Conservation (phyloP, 2,113 vertebrate genomes). For the Lynx canadensis region DNA sequence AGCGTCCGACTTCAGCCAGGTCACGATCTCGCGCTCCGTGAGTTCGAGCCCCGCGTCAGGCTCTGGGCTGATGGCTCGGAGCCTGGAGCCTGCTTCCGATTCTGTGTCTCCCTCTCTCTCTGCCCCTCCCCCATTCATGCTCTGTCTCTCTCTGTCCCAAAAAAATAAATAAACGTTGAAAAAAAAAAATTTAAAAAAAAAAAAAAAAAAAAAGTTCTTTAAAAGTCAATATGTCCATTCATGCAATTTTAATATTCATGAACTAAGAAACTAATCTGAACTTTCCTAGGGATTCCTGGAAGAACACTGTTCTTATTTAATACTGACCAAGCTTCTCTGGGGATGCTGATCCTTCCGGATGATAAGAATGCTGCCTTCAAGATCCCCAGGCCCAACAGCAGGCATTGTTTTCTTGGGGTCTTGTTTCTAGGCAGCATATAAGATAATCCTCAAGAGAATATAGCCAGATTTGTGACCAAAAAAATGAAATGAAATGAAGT, state of each 20-base stretch:
- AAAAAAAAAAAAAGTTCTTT: not conserved
- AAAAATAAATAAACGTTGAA: too few species aligned
- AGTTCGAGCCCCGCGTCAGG: too few species aligned
- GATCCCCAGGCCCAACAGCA: not conserved
- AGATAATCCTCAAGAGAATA: not conserved
- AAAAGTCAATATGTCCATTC: not conserved
- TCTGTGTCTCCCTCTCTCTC: too few species aligned
- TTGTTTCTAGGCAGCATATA: not conserved
- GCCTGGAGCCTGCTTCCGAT: too few species aligned
- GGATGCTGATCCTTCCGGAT: not conserved
- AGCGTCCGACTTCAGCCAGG: too few species aligned
- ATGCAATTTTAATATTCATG: conserved; percentile 23
- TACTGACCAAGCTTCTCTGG: not conserved
- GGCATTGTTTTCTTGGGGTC: not conserved
- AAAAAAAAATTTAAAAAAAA: too few species aligned
- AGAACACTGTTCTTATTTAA: not conserved
- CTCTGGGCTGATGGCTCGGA: too few species aligned
- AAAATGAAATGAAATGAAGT: not conserved
- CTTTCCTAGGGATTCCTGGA: not conserved
- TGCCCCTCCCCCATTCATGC: too few species aligned
- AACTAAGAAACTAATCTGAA: not conserved
- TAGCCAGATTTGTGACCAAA: not conserved
- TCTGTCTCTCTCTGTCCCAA: too few species aligned
- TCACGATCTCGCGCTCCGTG: too few species aligned
- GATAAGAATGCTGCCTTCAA: not conserved